Percentiles rank a stretch among this genome's conserved stretches.
Evolutionary conservation across 2,888 invertebrate species (phyloP).

Genomic region (Nezara viridula): DNA sequence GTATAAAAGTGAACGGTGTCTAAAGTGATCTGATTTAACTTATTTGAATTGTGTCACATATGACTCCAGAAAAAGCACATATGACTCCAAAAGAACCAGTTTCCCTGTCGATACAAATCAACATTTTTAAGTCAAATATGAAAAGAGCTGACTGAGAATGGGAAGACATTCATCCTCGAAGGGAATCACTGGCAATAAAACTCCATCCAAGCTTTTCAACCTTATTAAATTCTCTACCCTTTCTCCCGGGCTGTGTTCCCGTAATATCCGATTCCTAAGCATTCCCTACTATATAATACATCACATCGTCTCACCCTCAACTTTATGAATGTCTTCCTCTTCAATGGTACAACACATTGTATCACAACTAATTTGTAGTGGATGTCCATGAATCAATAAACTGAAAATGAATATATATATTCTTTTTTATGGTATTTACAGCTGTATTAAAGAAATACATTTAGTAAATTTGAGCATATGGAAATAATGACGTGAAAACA

Average conservation of each 20-base stretch:
- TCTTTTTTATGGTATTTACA: too few relatives aligned
- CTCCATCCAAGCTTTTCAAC: slow-evolving; percentile 7
- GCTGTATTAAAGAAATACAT: too few relatives aligned
- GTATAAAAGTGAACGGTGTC: background rate
- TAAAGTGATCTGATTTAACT: background rate
- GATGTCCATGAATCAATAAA: too few relatives aligned
- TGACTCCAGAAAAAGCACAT: too few relatives aligned
- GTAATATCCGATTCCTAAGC: background rate
- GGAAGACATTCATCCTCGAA: background rate
- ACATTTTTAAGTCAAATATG: background rate
- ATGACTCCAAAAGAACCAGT: background rate
- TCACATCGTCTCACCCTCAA: background rate
- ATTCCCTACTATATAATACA: background rate
- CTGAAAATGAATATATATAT: too few relatives aligned
- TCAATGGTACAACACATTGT: background rate
- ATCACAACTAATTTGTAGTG: background rate
- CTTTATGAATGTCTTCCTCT: background rate
- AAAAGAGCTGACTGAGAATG: background rate
- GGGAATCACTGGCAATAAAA: slow-evolving; percentile 16
- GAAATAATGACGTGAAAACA: too few relatives aligned
- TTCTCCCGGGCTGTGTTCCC: background rate
- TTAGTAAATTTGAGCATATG: too few relatives aligned
- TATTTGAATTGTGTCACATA: background rate
- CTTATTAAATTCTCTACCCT: slow-evolving; percentile 28
- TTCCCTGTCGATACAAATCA: background rate